phyloP scores from a whole-genome alignment of 2,888 invertebrate genomes.

The Latheticus oryzae region DNA sequence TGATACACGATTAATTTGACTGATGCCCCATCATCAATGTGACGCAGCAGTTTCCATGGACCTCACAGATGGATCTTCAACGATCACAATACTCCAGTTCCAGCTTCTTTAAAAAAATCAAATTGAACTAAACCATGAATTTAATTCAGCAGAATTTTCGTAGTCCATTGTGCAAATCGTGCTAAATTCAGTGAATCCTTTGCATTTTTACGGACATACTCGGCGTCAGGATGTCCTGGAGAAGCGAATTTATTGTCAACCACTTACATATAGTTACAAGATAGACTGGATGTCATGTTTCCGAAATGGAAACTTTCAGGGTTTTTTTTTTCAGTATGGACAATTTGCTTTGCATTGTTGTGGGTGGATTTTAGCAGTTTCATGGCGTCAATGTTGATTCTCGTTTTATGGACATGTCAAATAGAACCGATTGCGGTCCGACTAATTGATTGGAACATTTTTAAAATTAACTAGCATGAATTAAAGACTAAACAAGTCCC shows the following conservation, averaged over 20 bases:
- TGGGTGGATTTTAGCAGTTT: not conserved
- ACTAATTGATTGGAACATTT: slow-evolving; percentile 21
- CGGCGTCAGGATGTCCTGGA: slow-evolving; percentile 37
- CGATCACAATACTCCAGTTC: not conserved
- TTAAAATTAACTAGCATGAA: slow-evolving; percentile 14
- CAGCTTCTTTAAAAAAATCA: slow-evolving; percentile 5
- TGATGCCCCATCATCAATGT: slow-evolving; percentile 25
- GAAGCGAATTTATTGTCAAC: slow-evolving; percentile 29
- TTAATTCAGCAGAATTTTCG: slow-evolving; percentile 15
- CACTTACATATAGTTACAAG: slow-evolving; percentile 18
- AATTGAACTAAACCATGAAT: slow-evolving; percentile 19
- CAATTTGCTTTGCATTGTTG: not conserved
- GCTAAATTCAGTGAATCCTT: slow-evolving; percentile 32
- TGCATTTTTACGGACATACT: slow-evolving; percentile 37
- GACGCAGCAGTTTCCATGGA: slow-evolving; percentile 22
- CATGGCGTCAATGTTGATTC: not conserved
- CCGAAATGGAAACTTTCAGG: slow-evolving; percentile 18
- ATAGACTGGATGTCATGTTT: slow-evolving; percentile 22
- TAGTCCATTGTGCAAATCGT: slow-evolving; percentile 28
- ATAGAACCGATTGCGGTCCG: slow-evolving; percentile 6
- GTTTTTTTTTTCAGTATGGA: not conserved
- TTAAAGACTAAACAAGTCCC: no score
- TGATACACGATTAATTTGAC: slow-evolving; percentile 56
- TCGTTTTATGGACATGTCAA: slow-evolving; percentile 16
- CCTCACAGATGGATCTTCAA: slow-evolving; percentile 1